Percentiles rank a stretch among this genome's conserved stretches.
phyloP scores from a whole-genome alignment of 2,888 invertebrate species.

The Anodontia alba region DNA sequence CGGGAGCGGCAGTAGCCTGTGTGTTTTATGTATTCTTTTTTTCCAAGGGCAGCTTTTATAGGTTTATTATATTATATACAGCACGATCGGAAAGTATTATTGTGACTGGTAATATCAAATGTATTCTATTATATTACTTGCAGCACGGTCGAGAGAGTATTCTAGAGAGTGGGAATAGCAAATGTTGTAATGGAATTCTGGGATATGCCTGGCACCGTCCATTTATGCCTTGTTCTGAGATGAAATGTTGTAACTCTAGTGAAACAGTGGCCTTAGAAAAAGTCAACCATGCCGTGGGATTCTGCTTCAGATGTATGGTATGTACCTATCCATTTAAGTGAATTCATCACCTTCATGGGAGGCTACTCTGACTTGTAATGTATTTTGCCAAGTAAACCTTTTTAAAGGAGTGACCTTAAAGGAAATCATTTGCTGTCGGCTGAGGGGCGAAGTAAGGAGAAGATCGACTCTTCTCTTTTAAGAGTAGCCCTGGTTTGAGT shows the following conservation, averaged over 20 bases:
- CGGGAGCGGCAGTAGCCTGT: constrained; percentile 28
- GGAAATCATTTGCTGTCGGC: no score
- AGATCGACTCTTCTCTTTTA: no score
- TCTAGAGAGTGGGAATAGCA: constrained; percentile 16
- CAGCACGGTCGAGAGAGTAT: constrained; percentile 20
- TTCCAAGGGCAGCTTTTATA: no score
- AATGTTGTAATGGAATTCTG: constrained; percentile 70
- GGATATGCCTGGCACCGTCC: constrained; percentile 63
- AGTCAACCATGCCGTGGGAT: constrained; percentile 76
- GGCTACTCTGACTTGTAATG: no score
- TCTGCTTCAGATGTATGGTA: constrained; percentile 77
- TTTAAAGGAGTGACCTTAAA: no score
- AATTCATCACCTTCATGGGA: no score
- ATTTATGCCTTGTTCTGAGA: constrained; percentile 72
- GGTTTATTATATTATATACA: no score
- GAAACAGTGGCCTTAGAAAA: constrained; percentile 75
- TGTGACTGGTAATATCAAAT: not conserved
- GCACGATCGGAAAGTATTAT: no score
- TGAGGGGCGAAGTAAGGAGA: no score
- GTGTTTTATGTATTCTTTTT: constrained; percentile 9
- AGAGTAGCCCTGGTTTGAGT: no score
- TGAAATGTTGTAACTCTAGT: constrained; percentile 72
- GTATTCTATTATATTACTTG: not conserved
- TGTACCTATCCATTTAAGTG: constrained; percentile 40
- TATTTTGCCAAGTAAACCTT: no score